Conservation (phyloP, 2,113 vertebrate genomes). For the Pagrus major region DNA sequence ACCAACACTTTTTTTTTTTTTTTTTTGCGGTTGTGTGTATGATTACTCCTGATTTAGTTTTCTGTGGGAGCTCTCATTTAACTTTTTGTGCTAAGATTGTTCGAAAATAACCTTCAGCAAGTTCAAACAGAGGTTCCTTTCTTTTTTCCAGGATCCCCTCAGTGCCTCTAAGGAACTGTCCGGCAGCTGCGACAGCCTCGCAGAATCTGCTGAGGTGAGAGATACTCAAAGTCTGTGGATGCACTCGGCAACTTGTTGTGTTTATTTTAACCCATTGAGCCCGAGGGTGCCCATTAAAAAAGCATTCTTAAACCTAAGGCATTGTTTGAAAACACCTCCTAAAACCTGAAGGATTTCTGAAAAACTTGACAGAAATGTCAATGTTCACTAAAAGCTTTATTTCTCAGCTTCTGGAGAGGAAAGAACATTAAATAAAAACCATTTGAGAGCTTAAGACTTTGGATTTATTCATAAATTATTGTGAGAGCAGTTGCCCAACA, state of each 20-base stretch:
- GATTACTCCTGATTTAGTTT: not conserved
- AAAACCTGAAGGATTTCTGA: too few species aligned
- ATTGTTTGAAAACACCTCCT: too few species aligned
- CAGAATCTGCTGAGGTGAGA: constrained; percentile 51
- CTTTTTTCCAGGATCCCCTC: constrained; percentile 72
- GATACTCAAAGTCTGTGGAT: not conserved
- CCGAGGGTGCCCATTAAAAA: too few species aligned
- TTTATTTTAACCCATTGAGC: too few species aligned
- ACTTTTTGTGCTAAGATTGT: not conserved
- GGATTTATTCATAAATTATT: too few species aligned
- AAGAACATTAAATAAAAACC: too few species aligned
- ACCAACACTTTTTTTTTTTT: not conserved
- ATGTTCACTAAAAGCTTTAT: too few species aligned
- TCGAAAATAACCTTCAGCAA: not conserved
- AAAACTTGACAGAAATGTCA: too few species aligned
- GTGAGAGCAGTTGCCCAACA: not conserved
- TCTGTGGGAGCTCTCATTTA: not conserved
- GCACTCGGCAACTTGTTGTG: too few species aligned
- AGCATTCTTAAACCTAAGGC: too few species aligned
- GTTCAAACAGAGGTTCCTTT: not conserved
- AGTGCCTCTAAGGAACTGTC: constrained; percentile 18
- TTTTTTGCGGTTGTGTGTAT: not conserved
- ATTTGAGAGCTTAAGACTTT: too few species aligned
- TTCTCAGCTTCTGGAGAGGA: too few species aligned
- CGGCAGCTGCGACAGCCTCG: constrained; percentile 63